Conservation (phyloP, 2,888 invertebrate species). For the Timandra comae region DNA sequence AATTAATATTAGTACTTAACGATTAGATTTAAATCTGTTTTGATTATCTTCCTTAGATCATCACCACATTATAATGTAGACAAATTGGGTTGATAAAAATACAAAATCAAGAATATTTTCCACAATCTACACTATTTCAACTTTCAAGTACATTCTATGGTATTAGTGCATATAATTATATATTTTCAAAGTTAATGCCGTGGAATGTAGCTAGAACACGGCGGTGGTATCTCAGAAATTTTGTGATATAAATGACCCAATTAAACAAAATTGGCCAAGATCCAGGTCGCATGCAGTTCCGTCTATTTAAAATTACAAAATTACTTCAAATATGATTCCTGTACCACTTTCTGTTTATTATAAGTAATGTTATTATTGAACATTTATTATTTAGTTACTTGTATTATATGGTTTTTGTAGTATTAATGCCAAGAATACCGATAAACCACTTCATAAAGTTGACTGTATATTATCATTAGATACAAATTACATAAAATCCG, state of each 20-base stretch:
- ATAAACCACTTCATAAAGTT: conserved; percentile 16
- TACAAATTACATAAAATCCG: conserved; percentile 28
- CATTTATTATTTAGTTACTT: conserved; percentile 8
- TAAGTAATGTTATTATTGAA: conserved; percentile 8
- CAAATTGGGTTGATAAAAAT: too few species aligned
- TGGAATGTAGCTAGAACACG: conserved; percentile 24
- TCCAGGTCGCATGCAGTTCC: conserved; percentile 47
- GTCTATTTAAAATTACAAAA: conserved; percentile 40
- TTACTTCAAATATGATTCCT: conserved; percentile 14
- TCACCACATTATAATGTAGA: too few species aligned
- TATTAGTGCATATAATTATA: too few species aligned
- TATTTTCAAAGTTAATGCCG: conserved; percentile 23
- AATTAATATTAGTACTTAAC: too few species aligned
- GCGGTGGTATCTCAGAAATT: conserved; percentile 40
- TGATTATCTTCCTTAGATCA: too few species aligned
- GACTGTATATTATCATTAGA: conserved; percentile 27
- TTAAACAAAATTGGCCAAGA: conserved; percentile 50
- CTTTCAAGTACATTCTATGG: background rate
- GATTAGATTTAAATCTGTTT: too few species aligned
- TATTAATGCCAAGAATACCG: conserved; percentile 13
- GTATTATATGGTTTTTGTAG: conserved; percentile 8
- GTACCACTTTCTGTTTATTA: conserved; percentile 13
- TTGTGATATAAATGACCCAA: conserved; percentile 52
- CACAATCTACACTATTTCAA: too few species aligned
- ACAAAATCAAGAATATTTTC: too few species aligned